Evolutionary conservation across 2,113 vertebrate species (phyloP), one percentile per base, ranked within the genome.

Genomic region (Limnothrissa miodon): DNA sequence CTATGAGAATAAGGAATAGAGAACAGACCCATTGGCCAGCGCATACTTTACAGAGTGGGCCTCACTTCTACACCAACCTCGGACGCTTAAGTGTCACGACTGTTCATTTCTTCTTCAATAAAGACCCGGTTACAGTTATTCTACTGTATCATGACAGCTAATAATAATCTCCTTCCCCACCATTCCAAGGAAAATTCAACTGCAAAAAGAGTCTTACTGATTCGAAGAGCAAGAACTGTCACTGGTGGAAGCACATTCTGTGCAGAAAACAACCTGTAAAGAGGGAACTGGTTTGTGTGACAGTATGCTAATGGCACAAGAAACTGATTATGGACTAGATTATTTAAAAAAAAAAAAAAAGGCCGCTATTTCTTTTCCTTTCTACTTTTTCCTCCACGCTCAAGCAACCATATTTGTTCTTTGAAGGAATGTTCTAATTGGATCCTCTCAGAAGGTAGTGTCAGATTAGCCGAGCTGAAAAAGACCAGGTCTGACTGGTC

Each of bases 391-490:
- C 86, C 84, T 91, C 90, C 84, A 82, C 86, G 88, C 91, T 86
- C 83, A 85, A 46, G 80, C 90, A 91, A 90, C 91, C 90, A 89
- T 89, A 91, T 84, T 4, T 39, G 91, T 91, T 91, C 92, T 91
- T 92, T 92, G 91, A 93, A 93, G 90, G 91, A 88, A 91, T 91
- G 89, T 91, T 93, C 93, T 94, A 94, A 94, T 93, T 94, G 93
- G 93, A 93, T 93, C 92, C 85, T 90, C 87, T 90, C 92, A 91
- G 90, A 93, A 93, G 92, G 92, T 93, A 90, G 91, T 92, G 92
- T 94, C 92, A 88, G 91, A 94, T 93, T 93, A 93, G 93, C 91
- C 91, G 89, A 90, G 93, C 91, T 91, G 89, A 93, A 93, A 93
- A 93, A 93, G 91, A 90, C 90, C 85, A 86, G 89, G 89, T 89